Evolutionary conservation across 2,113 vertebrate genomes (phyloP), one percentile per base, ranked within the genome.

Genomic region (Girardinichthys multiradiatus): DNA sequence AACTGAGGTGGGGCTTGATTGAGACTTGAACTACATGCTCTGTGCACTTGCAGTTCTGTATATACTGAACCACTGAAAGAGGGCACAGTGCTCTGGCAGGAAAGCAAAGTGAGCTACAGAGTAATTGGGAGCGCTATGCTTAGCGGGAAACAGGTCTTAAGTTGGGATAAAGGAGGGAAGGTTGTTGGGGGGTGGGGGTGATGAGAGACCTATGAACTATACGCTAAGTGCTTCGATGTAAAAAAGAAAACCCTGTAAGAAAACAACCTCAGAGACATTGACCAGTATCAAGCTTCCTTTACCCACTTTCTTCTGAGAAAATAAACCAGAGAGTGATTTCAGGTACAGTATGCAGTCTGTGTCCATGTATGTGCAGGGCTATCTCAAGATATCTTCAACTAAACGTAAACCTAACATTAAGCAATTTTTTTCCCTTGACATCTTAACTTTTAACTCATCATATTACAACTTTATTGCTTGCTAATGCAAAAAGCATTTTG

Each of bases 21-120:
- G 64, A 72, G 84, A 88, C 69, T 81, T 84, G 75, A 88, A 88
- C 74, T 81, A 79, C 84, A 83, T 79, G 79, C 81, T 88, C 74
- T 81, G 79, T 76, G 70, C 76, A 78, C 76, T 83, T 85, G 80
- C 70, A 84, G 71, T 77, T 86, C 66, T 90, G 83, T 83, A 89
- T 76, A 79, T 86, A 82, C 66, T 26, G 70, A 82, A 81, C 58
- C 71, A 72, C 68, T 76, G 82, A 89, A 84, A 73, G 67, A 87
- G 86, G 87, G 86, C 8, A 62, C 74, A 82, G 82, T 84, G 88
- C 87, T 76, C 74, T 90, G 82, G 83, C 82, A 81, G 72, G 76
- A 67, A 51, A 86, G 84, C 72, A 83, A 70, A 80, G 74, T 83
- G 80, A 87, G 84, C 74, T 74, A 75, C 62, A 78, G 67, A 87